Evolutionary conservation across 2,113 vertebrate species (phyloP).

Genomic region (Eurystomus gularis): DNA sequence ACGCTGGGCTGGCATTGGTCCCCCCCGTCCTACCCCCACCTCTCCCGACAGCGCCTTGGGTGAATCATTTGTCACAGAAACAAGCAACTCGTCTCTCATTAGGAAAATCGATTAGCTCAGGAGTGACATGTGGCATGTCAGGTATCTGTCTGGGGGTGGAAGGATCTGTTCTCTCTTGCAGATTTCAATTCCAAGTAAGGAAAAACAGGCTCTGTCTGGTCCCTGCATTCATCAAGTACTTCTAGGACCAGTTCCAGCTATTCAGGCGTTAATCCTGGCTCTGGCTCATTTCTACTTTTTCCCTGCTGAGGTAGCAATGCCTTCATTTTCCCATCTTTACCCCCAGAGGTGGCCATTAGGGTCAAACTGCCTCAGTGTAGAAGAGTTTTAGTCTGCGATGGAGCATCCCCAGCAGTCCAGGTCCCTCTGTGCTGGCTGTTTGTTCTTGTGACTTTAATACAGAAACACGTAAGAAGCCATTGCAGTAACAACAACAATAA

Average conservation of each 20-base stretch:
- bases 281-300: neutral
- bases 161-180: neutral
- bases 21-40: neutral
- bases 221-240: neutral
- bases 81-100: neutral
- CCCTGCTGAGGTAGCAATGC: neutral
- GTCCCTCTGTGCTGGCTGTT: neutral
- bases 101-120: neutral
- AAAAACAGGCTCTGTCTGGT: neutral
- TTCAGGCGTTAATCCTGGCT: neutral
- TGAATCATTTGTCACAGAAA: slow-evolving; percentile 10
- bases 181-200: neutral
- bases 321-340: neutral
- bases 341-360: neutral
- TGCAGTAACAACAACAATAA: too few species aligned
- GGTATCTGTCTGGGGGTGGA: neutral
- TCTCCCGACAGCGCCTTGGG: neutral
- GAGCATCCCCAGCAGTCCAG: neutral
- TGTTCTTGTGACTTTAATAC: too few species aligned
- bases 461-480: too few species aligned
- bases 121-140: neutral
- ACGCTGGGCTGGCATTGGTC: rapidly evolving
- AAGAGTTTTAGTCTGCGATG: neutral
- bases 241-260: neutral
- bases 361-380: neutral